Evolutionary conservation across 2,888 invertebrate species (phyloP), one percentile per base, ranked within the genome.

Genomic region (Protodeltote pygarga): DNA sequence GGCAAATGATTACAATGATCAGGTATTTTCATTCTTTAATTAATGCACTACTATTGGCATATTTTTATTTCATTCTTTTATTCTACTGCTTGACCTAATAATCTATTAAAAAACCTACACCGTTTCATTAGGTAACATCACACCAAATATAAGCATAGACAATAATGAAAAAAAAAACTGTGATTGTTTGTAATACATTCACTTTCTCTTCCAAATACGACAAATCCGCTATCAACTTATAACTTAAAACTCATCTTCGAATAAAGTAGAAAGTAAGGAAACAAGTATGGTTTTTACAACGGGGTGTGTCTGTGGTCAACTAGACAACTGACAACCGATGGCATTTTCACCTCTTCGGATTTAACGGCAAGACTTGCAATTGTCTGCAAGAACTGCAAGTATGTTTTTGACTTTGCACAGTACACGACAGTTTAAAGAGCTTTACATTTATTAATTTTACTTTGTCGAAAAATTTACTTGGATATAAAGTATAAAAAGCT

Each of bases 221-320:
- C 9, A n/a, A 19, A 51, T 0, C 0, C 64, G 66, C 66, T 58
- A 5, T 20, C 2, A 31, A 3, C 58, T 64, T 34, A 19, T 45
- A 1, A 29, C 45, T 53, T 38, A 32, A 41, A 55, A 35, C 46
- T 39, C 64, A 54, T 40, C 64, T 61, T 61, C 37, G 65, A 73
- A 74, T 74, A 72, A 71, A 73, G 75, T 82, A 79, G 81, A 81
- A 83, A 83, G 83, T 81, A 72, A 75, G 58, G 70, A 75, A 77
- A 75, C 68, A 9, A 41, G 71, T 53, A 66, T 62, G 68, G 74
- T 79, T 81, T 79, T 82, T 79, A 81, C 77, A 64, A 60, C 69
- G 50, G 77, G 81, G 81, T 76, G 83, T 73, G 81, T 65, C 81
- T 77, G 79, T 58, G 76, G 79, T 75, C 72, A 67, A 40, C 48